A percentile compares a stretch with the other conserved stretches of the same genome.
Evolutionary conservation across 2,888 invertebrate genomes (phyloP).

Genomic region (Crepidodera aurea): DNA sequence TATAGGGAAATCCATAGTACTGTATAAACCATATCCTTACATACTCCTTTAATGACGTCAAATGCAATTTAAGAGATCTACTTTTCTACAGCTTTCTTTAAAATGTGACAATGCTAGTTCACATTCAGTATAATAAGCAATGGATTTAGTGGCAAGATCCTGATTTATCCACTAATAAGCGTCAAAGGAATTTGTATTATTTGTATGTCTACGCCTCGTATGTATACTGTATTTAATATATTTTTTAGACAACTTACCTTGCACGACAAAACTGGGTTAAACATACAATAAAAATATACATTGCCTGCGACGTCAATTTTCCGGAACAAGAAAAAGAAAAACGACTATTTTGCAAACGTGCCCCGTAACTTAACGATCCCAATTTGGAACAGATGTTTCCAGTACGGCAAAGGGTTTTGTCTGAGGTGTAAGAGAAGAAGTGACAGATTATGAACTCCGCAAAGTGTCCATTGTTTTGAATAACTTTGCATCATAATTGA

Average conservation of each 20-base stretch:
- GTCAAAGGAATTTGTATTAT: no score
- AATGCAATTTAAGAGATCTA: no score
- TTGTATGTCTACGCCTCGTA: no score
- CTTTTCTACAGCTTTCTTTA: no score
- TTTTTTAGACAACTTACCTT: not conserved
- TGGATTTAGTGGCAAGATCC: no score
- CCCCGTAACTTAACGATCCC: conserved; percentile 13
- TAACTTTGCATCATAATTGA: conserved; percentile 20
- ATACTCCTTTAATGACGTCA: no score
- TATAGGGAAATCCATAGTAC: no score
- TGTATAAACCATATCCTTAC: no score
- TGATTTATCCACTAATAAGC: no score
- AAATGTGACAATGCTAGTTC: no score
- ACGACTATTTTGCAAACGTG: conserved; percentile 6
- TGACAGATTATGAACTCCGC: conserved; percentile 14
- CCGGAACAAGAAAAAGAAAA: not conserved
- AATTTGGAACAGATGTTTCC: conserved; percentile 16
- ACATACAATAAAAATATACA: conserved; percentile 10
- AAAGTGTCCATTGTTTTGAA: conserved; percentile 15
- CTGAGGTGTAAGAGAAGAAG: conserved; percentile 16
- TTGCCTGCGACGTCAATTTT: conserved; percentile 2
- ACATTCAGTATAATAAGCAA: no score
- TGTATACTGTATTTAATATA: no score
- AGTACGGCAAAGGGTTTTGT: not conserved
- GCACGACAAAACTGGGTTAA: conserved; percentile 14